phyloP scores from a whole-genome alignment of 2,888 invertebrate species.

The Torymus tubicola region DNA sequence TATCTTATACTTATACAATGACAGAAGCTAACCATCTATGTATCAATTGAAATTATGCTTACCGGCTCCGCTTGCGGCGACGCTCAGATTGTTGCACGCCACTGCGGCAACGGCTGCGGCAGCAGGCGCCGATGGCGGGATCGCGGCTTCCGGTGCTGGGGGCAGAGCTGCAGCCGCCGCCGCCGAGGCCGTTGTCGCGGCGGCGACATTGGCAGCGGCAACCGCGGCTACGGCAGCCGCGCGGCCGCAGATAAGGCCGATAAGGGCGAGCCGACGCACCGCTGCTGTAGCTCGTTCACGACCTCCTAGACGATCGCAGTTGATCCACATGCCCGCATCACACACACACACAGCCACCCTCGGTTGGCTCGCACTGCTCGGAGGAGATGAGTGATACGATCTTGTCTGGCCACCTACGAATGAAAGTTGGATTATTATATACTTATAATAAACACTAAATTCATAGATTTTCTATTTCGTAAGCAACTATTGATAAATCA shows the following conservation, averaged over 20 bases:
- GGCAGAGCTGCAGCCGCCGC: constrained; percentile 3
- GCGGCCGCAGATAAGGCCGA: constrained; percentile 4
- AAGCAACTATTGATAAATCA: too few species aligned
- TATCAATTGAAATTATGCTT: constrained; percentile 37
- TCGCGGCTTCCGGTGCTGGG: constrained; percentile 72
- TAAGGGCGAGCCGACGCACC: constrained; percentile 34
- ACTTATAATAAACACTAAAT: too few species aligned
- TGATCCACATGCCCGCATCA: constrained; percentile 76
- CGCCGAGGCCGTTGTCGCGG: constrained; percentile 62
- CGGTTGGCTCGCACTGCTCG: background rate
- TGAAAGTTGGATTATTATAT: too few species aligned
- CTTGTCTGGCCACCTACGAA: too few species aligned
- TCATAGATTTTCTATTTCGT: too few species aligned
- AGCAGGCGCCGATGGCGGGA: constrained; percentile 68
- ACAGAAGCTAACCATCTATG: background rate
- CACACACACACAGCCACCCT: constrained; percentile 56
- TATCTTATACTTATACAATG: too few species aligned
- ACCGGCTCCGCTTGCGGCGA: constrained; percentile 69
- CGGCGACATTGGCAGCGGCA: constrained; percentile 69
- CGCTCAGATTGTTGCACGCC: constrained; percentile 72
- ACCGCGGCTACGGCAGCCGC: constrained; percentile 44
- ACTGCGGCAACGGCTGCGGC: constrained; percentile 56
- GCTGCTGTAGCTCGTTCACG: constrained; percentile 68
- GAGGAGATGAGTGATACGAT: background rate
- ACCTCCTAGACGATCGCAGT: constrained; percentile 72